Percentiles rank a stretch among this genome's conserved stretches.
Conservation (phyloP, 1,140 invertebrate genomes). For the Steinernema feltiae region DNA sequence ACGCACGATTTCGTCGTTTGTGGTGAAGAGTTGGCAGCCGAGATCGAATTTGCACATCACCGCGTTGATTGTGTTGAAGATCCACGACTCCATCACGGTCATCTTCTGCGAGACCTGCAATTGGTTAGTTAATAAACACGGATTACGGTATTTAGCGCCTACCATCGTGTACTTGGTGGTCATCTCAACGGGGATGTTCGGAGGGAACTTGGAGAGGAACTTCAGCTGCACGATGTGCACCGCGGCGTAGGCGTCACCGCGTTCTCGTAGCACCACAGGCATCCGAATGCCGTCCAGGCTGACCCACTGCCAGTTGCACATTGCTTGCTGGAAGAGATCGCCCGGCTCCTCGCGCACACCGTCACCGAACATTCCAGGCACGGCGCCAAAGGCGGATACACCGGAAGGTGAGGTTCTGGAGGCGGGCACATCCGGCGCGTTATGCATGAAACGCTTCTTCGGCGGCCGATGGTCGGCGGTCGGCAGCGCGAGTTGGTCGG, state of each 20-base stretch:
- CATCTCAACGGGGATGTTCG: slow-evolving; percentile 27
- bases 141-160: too few species aligned
- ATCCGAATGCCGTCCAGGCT: slow-evolving; percentile 28
- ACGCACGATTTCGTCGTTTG: slow-evolving; percentile 35
- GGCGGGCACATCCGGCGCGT: neutral
- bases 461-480: neutral
- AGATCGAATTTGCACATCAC: slow-evolving; percentile 34
- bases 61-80: slow-evolving; percentile 36
- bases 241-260: slow-evolving; percentile 22
- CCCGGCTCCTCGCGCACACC: neutral
- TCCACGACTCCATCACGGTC: slow-evolving; percentile 34
- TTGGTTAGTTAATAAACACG: slow-evolving; percentile 19
- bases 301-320: slow-evolving; percentile 33
- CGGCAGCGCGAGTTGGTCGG: neutral
- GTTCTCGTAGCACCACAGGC: slow-evolving; percentile 22
- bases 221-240: slow-evolving; percentile 39
- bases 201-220: slow-evolving; percentile 36
- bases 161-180: slow-evolving; percentile 14
- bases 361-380: slow-evolving; percentile 4
- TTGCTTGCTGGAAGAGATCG: neutral
- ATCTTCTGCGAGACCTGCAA: slow-evolving; percentile 41
- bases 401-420: neutral
- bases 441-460: slow-evolving; percentile 4
- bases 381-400: neutral
- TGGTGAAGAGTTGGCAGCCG: slow-evolving; percentile 34